Evolutionary conservation across 2,113 vertebrate species (phyloP), one percentile per base, ranked within the genome.

Genomic region (Brevimyrus niger): DNA sequence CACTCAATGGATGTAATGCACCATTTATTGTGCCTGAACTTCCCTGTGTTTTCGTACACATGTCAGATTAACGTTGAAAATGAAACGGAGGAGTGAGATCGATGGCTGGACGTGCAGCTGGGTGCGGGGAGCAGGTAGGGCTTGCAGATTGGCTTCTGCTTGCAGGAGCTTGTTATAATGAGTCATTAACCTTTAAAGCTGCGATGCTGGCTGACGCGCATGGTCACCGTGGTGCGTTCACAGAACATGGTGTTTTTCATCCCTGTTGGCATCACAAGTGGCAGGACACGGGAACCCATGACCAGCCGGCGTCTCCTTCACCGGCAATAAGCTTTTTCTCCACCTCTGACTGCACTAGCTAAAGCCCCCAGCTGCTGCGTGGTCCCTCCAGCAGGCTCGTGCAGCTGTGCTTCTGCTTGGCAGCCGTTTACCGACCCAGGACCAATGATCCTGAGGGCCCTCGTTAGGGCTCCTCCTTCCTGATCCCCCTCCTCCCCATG

Each of bases 131-230:
- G 92, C 91, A 92, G 90, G 91, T 38, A 91, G 92, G 90, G 91
- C 92, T 94, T 94, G 94, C 92, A 94, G 96, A 96, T 95, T 76
- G 69, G 69, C 31, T 17, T 38, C 31, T 76, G 31, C 31, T 13
- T 76, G n/a, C 69, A 73, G 69, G 31, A 73, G 0, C 65, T 11
- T 73, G 69, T 10, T 23, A 3, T 76, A 38, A 76, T 35, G 94
- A 95, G 94, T 93, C 95, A 91, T 94, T 96, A 95, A 94, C 92
- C 93, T 96, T 94, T 95, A 93, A 92, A 93, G 94, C 92, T 90
- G 91, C 47, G 65, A 89, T 92, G 90, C 92, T 92, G 89, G 89
- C 91, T 15, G 19, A 4, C 21, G 4, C 51, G 61, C 50, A 48
- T 82, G 88, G 27, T 31, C 80, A 42, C 50, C 4, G 50, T 31